Percentiles rank a stretch among this genome's conserved stretches.
These are phyloP conservation scores for Whitmania pigra DNA, from an alignment of 1,140 invertebrate genomes.

Conservation along the genomic window DNA sequence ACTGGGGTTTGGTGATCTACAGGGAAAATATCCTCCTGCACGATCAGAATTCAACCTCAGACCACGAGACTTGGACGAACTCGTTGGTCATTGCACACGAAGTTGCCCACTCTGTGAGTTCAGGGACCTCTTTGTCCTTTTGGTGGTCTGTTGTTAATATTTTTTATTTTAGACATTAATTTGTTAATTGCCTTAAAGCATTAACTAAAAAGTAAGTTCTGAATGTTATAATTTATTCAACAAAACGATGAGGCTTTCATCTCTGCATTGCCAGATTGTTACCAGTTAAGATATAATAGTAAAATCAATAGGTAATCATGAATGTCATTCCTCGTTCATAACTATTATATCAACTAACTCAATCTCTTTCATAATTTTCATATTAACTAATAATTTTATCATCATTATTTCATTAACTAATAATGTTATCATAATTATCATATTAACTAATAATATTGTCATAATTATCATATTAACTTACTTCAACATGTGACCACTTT, in stretches of 20 bases:
- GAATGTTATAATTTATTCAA: too few relatives aligned
- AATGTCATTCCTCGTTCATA: too few relatives aligned
- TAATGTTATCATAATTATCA: neutral
- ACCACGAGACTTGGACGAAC: constrained; percentile 35
- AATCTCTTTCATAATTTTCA: too few relatives aligned
- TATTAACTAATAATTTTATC: neutral
- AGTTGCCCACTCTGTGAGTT: constrained; percentile 36
- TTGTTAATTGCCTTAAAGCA: neutral
- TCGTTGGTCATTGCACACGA: constrained; percentile 39
- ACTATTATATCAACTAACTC: neutral
- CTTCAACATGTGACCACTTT: neutral
- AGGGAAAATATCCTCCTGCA: constrained; percentile 39
- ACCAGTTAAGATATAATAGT: too few relatives aligned
- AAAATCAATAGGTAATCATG: too few relatives aligned
- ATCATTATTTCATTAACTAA: too few relatives aligned
- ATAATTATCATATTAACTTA: neutral
- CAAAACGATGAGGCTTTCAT: too few relatives aligned
- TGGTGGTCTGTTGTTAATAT: too few relatives aligned
- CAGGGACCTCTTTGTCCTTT: neutral
- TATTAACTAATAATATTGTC: neutral
- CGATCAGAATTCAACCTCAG: constrained; percentile 35
- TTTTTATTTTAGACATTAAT: too few relatives aligned
- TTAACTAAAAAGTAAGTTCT: too few relatives aligned
- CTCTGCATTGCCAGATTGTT: too few relatives aligned
- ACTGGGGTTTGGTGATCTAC: constrained; percentile 44